Evolutionary conservation across 2,888 invertebrate species (phyloP).

Genomic region (Pantelozetes paolii): DNA sequence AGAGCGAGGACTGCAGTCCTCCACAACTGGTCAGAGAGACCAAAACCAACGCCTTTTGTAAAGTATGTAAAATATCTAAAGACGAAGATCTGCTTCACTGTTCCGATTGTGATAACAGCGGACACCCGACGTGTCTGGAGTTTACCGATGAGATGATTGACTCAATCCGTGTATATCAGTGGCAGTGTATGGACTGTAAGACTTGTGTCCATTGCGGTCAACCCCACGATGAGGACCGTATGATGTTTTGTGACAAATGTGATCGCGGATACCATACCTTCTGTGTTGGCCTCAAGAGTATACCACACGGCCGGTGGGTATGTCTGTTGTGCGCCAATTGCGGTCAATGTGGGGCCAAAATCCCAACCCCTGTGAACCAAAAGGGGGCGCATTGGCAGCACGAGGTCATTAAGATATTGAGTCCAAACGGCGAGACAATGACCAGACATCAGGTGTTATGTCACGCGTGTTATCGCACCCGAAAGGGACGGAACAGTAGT

Average conservation of each 20-base stretch:
- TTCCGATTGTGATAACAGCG: constrained; percentile 61
- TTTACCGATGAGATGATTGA: constrained; percentile 75
- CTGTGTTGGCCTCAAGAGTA: constrained; percentile 73
- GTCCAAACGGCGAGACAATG: constrained; percentile 43
- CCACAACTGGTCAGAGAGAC: constrained; percentile 27
- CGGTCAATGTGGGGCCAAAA: constrained; percentile 41
- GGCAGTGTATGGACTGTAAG: constrained; percentile 93
- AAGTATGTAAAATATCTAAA: constrained; percentile 50
- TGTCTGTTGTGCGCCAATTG: constrained; percentile 65
- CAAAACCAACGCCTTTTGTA: constrained; percentile 46
- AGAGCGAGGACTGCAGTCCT: constrained; percentile 27
- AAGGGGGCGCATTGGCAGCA: constrained; percentile 42
- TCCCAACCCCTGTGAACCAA: constrained; percentile 20
- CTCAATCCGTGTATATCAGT: constrained; percentile 76
- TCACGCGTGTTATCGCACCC: constrained; percentile 37
- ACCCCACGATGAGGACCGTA: constrained; percentile 78
- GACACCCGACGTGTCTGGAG: constrained; percentile 82
- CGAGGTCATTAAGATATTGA: constrained; percentile 42
- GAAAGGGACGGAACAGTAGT: constrained; percentile 27
- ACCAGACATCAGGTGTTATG: constrained; percentile 42
- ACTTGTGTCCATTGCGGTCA: constrained; percentile 77
- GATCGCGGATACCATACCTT: constrained; percentile 89
- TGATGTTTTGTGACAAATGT: constrained; percentile 91
- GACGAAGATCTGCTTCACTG: constrained; percentile 61
- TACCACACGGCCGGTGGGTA: constrained; percentile 85